phyloP scores from a whole-genome alignment of 2,113 vertebrate species.

The Potamarius usumacintae region DNA sequence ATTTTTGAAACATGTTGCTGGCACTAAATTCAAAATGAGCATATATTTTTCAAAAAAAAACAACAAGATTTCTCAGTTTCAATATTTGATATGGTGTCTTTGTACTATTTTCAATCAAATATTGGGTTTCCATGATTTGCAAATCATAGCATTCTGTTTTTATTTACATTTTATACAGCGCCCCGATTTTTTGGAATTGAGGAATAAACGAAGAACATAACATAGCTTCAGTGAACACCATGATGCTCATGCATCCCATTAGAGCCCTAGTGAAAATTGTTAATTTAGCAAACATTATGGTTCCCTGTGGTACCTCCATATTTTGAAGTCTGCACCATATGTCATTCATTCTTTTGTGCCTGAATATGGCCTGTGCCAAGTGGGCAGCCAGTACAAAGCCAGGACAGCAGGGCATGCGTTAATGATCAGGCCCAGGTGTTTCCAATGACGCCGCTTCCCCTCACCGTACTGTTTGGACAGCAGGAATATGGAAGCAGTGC shows the following conservation, averaged over 20 bases:
- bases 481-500: constrained; percentile 46
- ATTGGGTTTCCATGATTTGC: too few relatives aligned
- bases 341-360: constrained; percentile 5
- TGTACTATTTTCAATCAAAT: too few relatives aligned
- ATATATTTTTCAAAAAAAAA: too few relatives aligned
- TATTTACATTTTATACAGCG: too few relatives aligned
- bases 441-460: constrained; percentile 45
- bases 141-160: too few relatives aligned
- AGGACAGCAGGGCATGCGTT: constrained; percentile 15
- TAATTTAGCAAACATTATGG: constrained; percentile 11
- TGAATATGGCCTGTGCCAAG: background rate
- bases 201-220: background rate
- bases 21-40: too few relatives aligned
- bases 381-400: constrained; percentile 13
- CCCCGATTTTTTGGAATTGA: too few relatives aligned
- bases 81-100: too few relatives aligned
- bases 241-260: background rate
- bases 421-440: constrained; percentile 46
- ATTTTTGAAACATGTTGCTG: too few relatives aligned
- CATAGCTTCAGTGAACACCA: background rate
- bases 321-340: background rate
- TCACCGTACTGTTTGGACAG: constrained; percentile 47
- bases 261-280: background rate
- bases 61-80: too few relatives aligned
- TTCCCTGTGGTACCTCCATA: background rate